Conservation (phyloP, 1,140 invertebrate species). For the Daktulosphaira vitifoliae region DNA sequence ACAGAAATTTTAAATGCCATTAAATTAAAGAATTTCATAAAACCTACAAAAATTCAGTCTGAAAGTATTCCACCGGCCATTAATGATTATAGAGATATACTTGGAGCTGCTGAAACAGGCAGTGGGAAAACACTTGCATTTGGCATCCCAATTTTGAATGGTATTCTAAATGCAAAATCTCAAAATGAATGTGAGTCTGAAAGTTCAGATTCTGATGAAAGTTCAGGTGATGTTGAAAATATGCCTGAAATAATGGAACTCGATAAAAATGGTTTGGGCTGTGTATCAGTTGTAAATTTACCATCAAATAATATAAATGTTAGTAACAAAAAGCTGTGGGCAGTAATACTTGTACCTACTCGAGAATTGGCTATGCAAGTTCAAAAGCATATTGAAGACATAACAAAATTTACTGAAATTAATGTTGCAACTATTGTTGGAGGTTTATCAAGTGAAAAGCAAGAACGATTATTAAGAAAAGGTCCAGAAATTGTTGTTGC, state of each 20-base stretch:
- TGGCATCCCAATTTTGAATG: constrained; percentile 81
- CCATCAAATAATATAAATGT: constrained; percentile 35
- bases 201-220: constrained; percentile 38
- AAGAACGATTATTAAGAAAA: constrained; percentile 71
- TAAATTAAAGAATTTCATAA: constrained; percentile 9
- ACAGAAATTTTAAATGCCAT: constrained; percentile 19
- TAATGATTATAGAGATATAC: constrained; percentile 72
- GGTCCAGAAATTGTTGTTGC: constrained; percentile 90
- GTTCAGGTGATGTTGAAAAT: constrained; percentile 42
- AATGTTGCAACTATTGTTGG: constrained; percentile 74
- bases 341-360: constrained; percentile 86
- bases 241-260: constrained; percentile 41
- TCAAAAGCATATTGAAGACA: constrained; percentile 68
- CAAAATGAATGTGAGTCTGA: not conserved
- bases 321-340: constrained; percentile 49
- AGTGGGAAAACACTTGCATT: constrained; percentile 97
- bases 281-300: constrained; percentile 37
- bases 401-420: constrained; percentile 71
- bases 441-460: constrained; percentile 83
- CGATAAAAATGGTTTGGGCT: constrained; percentile 40
- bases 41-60: constrained; percentile 12
- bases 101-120: constrained; percentile 94
- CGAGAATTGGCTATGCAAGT: constrained; percentile 92
- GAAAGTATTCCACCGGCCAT: constrained; percentile 62
- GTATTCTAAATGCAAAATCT: constrained; percentile 59